phyloP scores from a whole-genome alignment of 2,888 invertebrate species.

The Scelioninae gen. 2 region DNA sequence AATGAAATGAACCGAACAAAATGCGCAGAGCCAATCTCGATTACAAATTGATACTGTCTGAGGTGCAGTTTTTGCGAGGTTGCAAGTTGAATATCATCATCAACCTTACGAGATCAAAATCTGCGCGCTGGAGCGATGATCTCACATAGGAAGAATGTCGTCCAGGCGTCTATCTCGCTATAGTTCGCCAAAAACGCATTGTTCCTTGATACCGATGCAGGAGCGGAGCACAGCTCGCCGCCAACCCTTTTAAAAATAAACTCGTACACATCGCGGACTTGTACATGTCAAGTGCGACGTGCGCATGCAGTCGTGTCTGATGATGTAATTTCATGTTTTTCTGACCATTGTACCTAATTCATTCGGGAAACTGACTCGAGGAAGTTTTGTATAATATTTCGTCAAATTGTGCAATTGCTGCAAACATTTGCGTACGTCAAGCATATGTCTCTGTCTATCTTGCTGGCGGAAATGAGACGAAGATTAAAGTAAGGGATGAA shows the following conservation, averaged over 20 bases:
- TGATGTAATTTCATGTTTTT: slow-evolving; percentile 17
- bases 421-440: no score
- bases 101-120: slow-evolving; percentile 57
- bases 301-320: slow-evolving; percentile 14
- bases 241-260: slow-evolving; percentile 57
- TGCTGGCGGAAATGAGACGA: no score
- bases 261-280: slow-evolving; percentile 3
- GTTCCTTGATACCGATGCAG: slow-evolving; percentile 65
- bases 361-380: no score
- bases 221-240: slow-evolving; percentile 62
- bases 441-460: no score
- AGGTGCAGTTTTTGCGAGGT: slow-evolving; percentile 47
- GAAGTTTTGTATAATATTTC: no score
- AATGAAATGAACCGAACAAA: slow-evolving; percentile 31
- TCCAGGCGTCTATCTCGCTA: slow-evolving; percentile 67
- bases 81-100: slow-evolving; percentile 56
- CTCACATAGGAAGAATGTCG: slow-evolving; percentile 73
- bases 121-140: slow-evolving; percentile 66
- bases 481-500: no score
- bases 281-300: slow-evolving; percentile 11
- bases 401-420: no score
- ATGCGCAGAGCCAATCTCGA: slow-evolving; percentile 30
- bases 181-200: slow-evolving; percentile 71
- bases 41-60: slow-evolving; percentile 55
- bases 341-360: no score